Percentiles rank a stretch among this genome's conserved stretches.
These are phyloP conservation scores for Eclectus roratus DNA, from an alignment of 2,113 vertebrate species.

Conservation along the genomic window DNA sequence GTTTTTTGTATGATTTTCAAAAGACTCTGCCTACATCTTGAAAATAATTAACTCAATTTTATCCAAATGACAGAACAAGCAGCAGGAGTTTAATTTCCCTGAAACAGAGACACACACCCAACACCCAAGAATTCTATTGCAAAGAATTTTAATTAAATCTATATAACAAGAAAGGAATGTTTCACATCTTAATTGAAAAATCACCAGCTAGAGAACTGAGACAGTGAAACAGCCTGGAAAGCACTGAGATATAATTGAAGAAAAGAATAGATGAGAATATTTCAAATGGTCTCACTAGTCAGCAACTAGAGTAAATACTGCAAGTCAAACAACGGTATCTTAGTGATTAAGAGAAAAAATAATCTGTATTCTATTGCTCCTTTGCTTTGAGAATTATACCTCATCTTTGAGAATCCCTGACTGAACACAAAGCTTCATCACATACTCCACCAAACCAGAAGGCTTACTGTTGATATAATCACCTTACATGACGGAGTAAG, in stretches of 20 bases:
- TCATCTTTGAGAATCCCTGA: not conserved
- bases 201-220: slow-evolving; percentile 33
- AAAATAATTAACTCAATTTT: slow-evolving; percentile 15
- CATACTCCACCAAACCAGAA: not conserved
- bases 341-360: slow-evolving; percentile 5
- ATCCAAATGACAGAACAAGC: not conserved
- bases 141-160: slow-evolving; percentile 63
- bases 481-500: fast-evolving
- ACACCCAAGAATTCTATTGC: slow-evolving; percentile 20
- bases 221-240: not conserved
- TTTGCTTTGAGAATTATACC: not conserved
- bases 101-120: slow-evolving; percentile 3
- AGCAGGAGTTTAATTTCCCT: slow-evolving; percentile 30
- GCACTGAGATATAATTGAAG: slow-evolving; percentile 21
- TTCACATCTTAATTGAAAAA: slow-evolving; percentile 61
- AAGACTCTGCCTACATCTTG: not conserved
- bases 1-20: not conserved
- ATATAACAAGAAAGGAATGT: slow-evolving; percentile 44
- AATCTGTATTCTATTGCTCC: not conserved
- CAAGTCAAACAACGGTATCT: not conserved
- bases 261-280: slow-evolving; percentile 30
- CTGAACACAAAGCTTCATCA: not conserved
- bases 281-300: slow-evolving; percentile 34
- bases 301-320: slow-evolving; percentile 5
- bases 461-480: not conserved